Base-by-base conservation (phyloP, 2,113 vertebrate genomes). In the Bubo bubo region DNA sequence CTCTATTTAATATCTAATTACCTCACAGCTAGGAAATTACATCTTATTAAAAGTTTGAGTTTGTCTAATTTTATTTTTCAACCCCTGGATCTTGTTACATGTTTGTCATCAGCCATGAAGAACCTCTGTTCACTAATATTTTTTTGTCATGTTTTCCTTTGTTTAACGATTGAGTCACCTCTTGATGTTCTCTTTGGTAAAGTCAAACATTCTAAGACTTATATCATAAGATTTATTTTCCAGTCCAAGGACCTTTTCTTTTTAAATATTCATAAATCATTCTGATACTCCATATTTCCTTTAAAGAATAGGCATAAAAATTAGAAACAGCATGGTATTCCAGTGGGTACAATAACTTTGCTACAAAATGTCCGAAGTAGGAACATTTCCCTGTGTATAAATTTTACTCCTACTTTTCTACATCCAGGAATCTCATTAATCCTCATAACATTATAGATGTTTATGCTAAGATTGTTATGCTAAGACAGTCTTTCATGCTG, bases 61-160 rank as follows among this genome's bases (percentile, higher is more conserved):
- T 94, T 94, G 55, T 71, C n/a, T 86, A 70, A 86, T 89, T 93
- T 84, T 80, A 77, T 10, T 94, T 93, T 95, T 81, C 37, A 77
- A 21, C 3, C 59, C 5, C 24, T 86, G 34, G 27, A 93, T 83
- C 55, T 84, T 64, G 2, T 56, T 83, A 52, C 1, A 0, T 68
- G 17, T 45, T 97, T 88, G 16, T 60, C 21, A 86, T 62, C 14
- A 89, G 16, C 49, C 4, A 2, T 73, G 56, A 84, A 95, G 14
- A 30, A 30, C 14, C 34, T 32, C 12, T 72, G 11, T 47, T 68
- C 47, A 15, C 9, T 58, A 37, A 18, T 45, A 19, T 24, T 79
- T 89, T 89, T 85, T 93, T 84, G 12, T 15, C 14, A 12, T 12
- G 2, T n/a, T 4, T 77, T 63, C 45, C 22, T 95, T 62, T 70